Base-by-base conservation (phyloP, 2,888 invertebrate genomes). In the Morinoia aosen region DNA sequence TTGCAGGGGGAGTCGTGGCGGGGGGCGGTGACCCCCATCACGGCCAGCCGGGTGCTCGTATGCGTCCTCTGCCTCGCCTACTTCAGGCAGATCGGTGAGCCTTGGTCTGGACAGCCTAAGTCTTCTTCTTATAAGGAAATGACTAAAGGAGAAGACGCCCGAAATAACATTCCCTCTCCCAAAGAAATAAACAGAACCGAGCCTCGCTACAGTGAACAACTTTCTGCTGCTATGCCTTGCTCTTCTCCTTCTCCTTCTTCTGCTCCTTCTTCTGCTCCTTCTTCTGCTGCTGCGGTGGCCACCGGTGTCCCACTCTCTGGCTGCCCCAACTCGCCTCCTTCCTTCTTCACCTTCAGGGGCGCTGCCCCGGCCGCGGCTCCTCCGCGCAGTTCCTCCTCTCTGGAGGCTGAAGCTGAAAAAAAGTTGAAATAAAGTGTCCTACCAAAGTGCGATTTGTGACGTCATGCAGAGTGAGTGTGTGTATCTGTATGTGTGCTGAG, bases 81-180 rank as follows among this genome's bases (percentile, higher is more conserved):
- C 96, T 96, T 96, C 96, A 95, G 95, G 95, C 95, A 95, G 95
- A 96, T 96, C 94, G 96, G 96, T 96, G 96, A 96, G 96, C 96
- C 96, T 19, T 95, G 96, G 88, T 96, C 95, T n/a, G 96, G 96
- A 8, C 91, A 95, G 91, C 95, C 96, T 88, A 96, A 96, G 94
- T 96, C 96, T 58, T 95, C 96, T 19, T 96, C 96, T 33, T 96
- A 96, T 93, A 96, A 95, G 95, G 96, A 96, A 48, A 91, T 96
- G 58, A 93, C 96, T 48, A 96, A 96, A 94, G 96, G 96, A 39
- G 96, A 96, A 48, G 56, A 76, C 25, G 19, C 76, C 76, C 76
- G 76, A 16, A 76, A 33, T 76, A 33, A 93, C 91, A 95, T 33
- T 16, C 76, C 76, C 25, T 33, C 76, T 76, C 76, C 76, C 33